Evolutionary conservation across 2,113 vertebrate species (phyloP).

Genomic region (Ophthalmolycus amberensis): DNA sequence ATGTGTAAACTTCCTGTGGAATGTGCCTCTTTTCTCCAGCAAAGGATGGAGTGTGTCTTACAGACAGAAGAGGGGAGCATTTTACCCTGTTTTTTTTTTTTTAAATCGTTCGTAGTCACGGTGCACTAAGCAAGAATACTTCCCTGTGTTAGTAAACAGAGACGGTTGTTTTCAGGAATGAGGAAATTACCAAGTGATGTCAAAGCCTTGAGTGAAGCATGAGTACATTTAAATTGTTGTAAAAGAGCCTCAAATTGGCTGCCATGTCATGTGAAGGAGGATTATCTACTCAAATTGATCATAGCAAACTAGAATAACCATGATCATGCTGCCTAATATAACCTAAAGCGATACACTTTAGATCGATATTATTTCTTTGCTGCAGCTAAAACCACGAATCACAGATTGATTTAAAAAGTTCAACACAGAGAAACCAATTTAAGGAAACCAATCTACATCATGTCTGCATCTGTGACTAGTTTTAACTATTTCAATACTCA

Average conservation of each 20-base stretch:
- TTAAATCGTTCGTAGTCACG: constrained; percentile 27
- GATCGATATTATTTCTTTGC: no score
- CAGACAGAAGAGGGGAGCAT: constrained; percentile 67
- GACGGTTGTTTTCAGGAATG: constrained; percentile 24
- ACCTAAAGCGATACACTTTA: background rate
- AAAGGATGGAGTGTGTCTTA: constrained; percentile 65
- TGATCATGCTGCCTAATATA: background rate
- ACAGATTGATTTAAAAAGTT: background rate
- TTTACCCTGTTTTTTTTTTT: constrained; percentile 36
- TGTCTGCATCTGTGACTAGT: background rate
- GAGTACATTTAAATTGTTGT: constrained; percentile 5
- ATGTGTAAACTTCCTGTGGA: constrained; percentile 82
- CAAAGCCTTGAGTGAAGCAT: constrained; percentile 15
- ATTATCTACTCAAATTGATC: background rate
- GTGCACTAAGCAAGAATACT: constrained; percentile 47
- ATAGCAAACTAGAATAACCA: background rate
- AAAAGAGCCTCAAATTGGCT: background rate
- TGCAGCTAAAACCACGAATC: background rate
- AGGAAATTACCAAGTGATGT: constrained; percentile 51
- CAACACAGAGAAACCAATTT: background rate
- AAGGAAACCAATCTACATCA: background rate
- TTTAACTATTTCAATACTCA: background rate
- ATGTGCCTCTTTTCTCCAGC: constrained; percentile 66
- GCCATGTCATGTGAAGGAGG: background rate
- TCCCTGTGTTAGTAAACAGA: constrained; percentile 66